phyloP scores from a whole-genome alignment of 2,797 vertebrate genomes.

The Steatocranus sp. region DNA sequence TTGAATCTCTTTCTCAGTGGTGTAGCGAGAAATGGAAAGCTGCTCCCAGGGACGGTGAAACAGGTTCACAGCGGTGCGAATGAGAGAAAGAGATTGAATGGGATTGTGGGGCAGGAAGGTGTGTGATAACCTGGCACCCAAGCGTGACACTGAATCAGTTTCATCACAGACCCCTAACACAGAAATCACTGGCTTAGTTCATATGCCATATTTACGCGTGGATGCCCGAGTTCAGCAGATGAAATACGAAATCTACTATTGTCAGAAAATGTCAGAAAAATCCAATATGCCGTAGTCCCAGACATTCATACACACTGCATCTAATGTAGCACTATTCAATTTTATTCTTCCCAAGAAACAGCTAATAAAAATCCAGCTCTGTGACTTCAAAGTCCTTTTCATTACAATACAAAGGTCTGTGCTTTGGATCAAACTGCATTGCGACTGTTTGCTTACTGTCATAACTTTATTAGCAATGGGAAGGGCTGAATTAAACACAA shows the following conservation, averaged over 20 bases:
- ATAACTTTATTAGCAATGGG: conserved; percentile 34
- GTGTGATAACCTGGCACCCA: conserved; percentile 64
- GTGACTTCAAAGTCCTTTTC: conserved; percentile 13
- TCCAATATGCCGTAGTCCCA: conserved; percentile 15
- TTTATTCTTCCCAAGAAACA: conserved; percentile 19
- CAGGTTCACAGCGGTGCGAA: conserved; percentile 20
- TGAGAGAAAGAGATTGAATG: conserved; percentile 52
- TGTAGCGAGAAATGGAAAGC: conserved; percentile 38
- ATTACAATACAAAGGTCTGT: conserved; percentile 22
- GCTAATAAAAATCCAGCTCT: conserved; percentile 40
- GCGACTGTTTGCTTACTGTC: conserved; percentile 2
- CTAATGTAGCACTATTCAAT: not conserved
- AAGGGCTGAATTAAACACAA: conserved; percentile 18
- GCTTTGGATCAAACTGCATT: conserved; percentile 40
- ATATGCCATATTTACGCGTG: conserved; percentile 2
- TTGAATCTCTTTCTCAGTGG: conserved; percentile 35
- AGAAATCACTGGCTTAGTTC: conserved; percentile 34
- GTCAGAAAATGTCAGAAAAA: conserved; percentile 40
- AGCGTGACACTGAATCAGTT: conserved; percentile 63
- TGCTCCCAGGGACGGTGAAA: conserved; percentile 14
- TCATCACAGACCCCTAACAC: conserved; percentile 33
- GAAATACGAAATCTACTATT: conserved; percentile 11
- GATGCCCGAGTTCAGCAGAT: not conserved
- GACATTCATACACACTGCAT: not conserved
- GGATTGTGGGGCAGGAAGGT: conserved; percentile 47